These are phyloP conservation scores for Cyphomyrus plagiostoma DNA, from an alignment of 2,113 vertebrate genomes.

Conservation along the genomic window DNA sequence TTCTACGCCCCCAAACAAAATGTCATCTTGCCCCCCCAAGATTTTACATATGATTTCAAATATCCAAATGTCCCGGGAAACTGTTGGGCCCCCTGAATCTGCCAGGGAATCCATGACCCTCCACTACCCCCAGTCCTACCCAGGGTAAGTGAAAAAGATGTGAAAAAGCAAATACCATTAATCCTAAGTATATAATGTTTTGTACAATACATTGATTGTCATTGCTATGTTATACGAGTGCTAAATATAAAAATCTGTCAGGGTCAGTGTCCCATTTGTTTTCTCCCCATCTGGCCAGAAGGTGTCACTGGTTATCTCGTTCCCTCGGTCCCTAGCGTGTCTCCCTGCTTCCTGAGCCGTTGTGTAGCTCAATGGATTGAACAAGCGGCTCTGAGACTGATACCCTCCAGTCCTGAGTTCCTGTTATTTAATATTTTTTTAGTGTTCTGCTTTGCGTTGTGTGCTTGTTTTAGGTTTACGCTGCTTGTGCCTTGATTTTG, in stretches of 20 bases:
- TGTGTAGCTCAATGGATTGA: too few species aligned
- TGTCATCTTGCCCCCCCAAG: too few species aligned
- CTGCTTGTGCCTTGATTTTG: too few species aligned
- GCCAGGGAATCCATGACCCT: background rate
- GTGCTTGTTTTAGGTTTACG: too few species aligned
- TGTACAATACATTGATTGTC: background rate
- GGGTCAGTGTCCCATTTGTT: too few species aligned
- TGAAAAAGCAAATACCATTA: background rate
- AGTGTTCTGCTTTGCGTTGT: background rate
- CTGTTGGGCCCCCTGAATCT: background rate
- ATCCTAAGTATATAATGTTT: background rate
- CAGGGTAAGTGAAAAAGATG: background rate
- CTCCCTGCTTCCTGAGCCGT: too few species aligned
- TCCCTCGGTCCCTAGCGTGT: too few species aligned
- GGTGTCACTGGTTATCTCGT: too few species aligned
- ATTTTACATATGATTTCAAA: background rate
- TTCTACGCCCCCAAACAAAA: too few species aligned
- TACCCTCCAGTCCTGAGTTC: background rate
- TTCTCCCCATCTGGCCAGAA: too few species aligned
- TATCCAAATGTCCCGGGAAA: background rate
- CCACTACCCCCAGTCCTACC: background rate
- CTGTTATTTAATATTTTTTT: background rate
- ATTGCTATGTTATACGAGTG: background rate
- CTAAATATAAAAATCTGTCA: background rate
- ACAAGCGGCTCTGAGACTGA: too few species aligned